These are phyloP conservation scores for Semnornis frantzii DNA, from an alignment of 2,113 vertebrate species.

Conservation along the genomic window DNA sequence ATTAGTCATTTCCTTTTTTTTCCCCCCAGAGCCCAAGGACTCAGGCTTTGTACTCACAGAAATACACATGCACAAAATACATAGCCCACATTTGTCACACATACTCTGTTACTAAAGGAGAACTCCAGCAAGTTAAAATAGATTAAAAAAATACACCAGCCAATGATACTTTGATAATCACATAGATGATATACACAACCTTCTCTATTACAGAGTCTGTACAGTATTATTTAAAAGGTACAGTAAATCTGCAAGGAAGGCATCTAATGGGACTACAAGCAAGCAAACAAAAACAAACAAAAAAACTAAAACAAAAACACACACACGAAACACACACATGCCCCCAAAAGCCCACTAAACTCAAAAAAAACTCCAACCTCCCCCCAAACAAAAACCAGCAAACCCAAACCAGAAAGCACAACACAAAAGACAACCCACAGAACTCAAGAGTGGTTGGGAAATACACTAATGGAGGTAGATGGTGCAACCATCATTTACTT, in stretches of 20 bases:
- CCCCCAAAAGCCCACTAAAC: neutral
- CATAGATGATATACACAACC: neutral
- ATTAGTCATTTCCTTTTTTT: neutral
- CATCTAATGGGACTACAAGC: neutral
- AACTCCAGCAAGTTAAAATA: neutral
- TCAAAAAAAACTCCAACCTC: neutral
- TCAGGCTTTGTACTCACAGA: neutral
- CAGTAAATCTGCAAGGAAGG: neutral
- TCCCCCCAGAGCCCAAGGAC: neutral
- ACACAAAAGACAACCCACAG: neutral
- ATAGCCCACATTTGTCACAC: neutral
- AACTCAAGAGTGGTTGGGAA: conserved; percentile 31
- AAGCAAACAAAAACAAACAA: neutral
- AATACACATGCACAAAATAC: neutral
- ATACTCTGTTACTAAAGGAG: neutral
- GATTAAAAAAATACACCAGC: neutral
- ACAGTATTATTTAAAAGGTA: neutral
- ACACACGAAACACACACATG: no score
- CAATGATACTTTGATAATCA: neutral
- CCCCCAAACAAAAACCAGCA: neutral
- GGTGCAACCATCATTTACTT: conserved; percentile 6
- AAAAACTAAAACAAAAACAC: no score
- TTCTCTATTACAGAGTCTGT: neutral
- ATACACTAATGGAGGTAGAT: conserved; percentile 16
- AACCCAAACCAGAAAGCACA: neutral